phyloP scores from a whole-genome alignment of 2,113 vertebrate genomes.

The Lanius collurio region DNA sequence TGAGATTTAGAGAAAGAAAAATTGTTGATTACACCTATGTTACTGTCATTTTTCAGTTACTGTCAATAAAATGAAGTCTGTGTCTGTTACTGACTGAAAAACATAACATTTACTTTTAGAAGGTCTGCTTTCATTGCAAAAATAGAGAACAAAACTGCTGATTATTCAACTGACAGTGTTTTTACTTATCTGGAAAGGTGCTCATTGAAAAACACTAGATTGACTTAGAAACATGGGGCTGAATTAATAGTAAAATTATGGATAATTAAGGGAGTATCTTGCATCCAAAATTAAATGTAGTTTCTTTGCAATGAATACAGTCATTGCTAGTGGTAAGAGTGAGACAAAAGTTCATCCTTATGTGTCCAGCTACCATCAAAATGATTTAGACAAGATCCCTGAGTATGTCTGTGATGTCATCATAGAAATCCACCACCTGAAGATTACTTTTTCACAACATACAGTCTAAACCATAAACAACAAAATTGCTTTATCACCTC shows the following conservation, averaged over 20 bases:
- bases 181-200: neutral
- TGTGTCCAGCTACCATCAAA: neutral
- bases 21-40: neutral
- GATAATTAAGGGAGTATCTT: constrained; percentile 10
- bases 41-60: neutral
- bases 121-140: neutral
- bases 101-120: neutral
- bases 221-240: neutral
- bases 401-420: neutral
- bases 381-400: neutral
- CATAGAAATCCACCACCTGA: neutral
- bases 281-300: neutral
- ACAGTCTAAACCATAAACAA: neutral
- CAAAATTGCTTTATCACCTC: neutral
- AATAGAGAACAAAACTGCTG: constrained; percentile 20
- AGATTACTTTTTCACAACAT: neutral
- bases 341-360: neutral
- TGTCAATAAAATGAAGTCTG: neutral
- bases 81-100: neutral
- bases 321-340: neutral
- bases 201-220: constrained; percentile 8
- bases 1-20: neutral
- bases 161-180: constrained; percentile 30
- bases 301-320: neutral
- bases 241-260: constrained; percentile 2